Base-by-base conservation (phyloP, 2,797 vertebrate genomes). In the Enteromius viviparus region DNA sequence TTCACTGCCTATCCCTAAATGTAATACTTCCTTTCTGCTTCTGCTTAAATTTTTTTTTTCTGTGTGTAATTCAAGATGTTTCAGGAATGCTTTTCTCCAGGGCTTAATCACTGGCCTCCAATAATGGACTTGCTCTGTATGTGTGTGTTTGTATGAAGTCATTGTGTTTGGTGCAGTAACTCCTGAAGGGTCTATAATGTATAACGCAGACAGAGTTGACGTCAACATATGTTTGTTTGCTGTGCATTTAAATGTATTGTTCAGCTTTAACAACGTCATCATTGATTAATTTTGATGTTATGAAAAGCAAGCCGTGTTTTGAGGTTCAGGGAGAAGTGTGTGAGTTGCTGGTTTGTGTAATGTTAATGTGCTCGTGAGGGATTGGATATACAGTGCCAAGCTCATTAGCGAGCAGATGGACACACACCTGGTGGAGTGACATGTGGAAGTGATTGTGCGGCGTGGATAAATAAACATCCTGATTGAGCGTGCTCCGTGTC, bases 381-480 rank as follows among this genome's bases (percentile, higher is more conserved):
- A 84, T 68, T 40, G 40, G 42, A 71, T 76, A 29, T 55, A 26
- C 42, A 72, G 32, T 78, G 82, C 75, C 80, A 83, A 80, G 58
- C 40, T 64, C 79, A 37, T 66, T 60, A 70, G 76, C 80, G 19
- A 79, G 62, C 83, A 84, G 81, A 85, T 84, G 74, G 85, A 86
- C 85, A 47, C 64, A 84, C 87, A 89, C 87, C 87, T 90, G 87
- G 89, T 89, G 80, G 78, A 86, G 86, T 89, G 87, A 88, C 89
- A 89, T 95, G 94, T 95, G 92, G 91, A 90, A 88, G 91, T 85
- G 87, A 91, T 92, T 89, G 91, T 83, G 85, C 87, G 80, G 87
- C 82, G 89, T 90, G 93, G 91, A 94, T 94, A 95, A 95, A 95
- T 95, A 95, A 95, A 95, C 94, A 89, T 90, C 75, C 91, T 95